These are phyloP conservation scores for Cantharis rustica DNA, from an alignment of 2,888 invertebrate species.

Conservation along the genomic window DNA sequence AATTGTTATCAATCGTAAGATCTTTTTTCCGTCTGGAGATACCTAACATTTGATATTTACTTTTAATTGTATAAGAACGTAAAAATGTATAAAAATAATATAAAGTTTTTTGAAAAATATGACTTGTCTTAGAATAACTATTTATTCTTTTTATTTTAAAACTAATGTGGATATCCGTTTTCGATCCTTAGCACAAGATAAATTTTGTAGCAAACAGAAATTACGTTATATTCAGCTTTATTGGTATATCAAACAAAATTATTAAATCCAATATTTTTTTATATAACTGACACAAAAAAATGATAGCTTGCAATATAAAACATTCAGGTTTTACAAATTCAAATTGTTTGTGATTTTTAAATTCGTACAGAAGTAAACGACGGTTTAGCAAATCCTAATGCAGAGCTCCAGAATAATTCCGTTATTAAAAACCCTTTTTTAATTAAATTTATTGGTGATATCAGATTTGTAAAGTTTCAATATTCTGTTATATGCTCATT, in stretches of 20 bases:
- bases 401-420: background rate
- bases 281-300: background rate
- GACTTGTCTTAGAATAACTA: too few relatives aligned
- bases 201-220: background rate
- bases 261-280: background rate
- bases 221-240: background rate
- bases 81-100: too few relatives aligned
- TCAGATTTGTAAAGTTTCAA: background rate
- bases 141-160: background rate
- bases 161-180: background rate
- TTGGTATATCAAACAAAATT: background rate
- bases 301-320: background rate
- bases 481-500: background rate
- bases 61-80: too few relatives aligned
- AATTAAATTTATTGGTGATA: background rate
- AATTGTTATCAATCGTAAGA: too few relatives aligned
- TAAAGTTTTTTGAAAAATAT: too few relatives aligned
- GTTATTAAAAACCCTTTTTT: background rate
- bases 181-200: background rate
- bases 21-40: too few relatives aligned
- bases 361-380: background rate
- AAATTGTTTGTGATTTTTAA: background rate
- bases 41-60: too few relatives aligned
- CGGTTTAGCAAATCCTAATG: background rate
- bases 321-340: background rate